phyloP scores from a whole-genome alignment of 2,888 invertebrate species.

The Sesia bembeciformis region DNA sequence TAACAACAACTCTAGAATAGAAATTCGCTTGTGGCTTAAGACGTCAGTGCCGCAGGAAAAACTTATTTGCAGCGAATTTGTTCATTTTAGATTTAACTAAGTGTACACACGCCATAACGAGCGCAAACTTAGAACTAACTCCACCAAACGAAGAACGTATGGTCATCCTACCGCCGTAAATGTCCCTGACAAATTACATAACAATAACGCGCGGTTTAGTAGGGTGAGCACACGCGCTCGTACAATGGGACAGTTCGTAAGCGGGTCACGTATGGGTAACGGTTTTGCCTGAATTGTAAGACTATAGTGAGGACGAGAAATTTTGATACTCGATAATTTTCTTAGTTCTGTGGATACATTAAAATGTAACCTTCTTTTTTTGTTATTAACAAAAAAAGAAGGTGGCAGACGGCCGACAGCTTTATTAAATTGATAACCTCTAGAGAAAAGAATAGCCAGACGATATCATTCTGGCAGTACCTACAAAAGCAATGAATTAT shows the following conservation, averaged over 20 bases:
- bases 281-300: slow-evolving; percentile 7
- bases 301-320: neutral
- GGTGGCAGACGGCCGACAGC: no score
- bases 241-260: slow-evolving; percentile 15
- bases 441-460: no score
- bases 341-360: neutral
- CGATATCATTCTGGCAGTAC: no score
- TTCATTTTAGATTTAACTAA: no score
- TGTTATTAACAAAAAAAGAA: neutral
- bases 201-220: slow-evolving; percentile 36
- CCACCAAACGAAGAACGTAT: slow-evolving; percentile 15
- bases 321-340: neutral
- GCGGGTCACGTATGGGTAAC: slow-evolving; percentile 23
- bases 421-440: no score
- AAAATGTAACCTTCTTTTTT: no score
- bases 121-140: no score
- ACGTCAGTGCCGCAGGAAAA: no score
- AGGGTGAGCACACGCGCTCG: slow-evolving; percentile 7
- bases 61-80: no score
- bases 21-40: no score
- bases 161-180: slow-evolving; percentile 45
- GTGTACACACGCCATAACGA: neutral
- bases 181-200: slow-evolving; percentile 57
- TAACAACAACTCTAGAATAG: no score
- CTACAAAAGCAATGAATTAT: no score